Percentiles rank a stretch among this genome's conserved stretches.
Evolutionary conservation across 2,797 vertebrate species (phyloP).

Genomic region (Acanthurus leucopareius): DNA sequence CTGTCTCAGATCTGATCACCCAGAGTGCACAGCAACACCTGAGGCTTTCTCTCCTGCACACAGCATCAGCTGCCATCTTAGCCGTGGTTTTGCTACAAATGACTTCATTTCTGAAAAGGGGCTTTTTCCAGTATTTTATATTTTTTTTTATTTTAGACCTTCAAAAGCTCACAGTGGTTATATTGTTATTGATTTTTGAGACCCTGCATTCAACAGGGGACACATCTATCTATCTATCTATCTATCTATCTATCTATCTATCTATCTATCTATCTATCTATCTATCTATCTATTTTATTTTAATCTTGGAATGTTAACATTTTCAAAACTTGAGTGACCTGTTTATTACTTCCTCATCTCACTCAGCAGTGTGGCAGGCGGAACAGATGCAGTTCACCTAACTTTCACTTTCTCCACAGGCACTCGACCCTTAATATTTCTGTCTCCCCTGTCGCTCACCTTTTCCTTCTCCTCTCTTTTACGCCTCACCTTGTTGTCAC

Average conservation of each 20-base stretch:
- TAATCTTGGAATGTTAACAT: not conserved
- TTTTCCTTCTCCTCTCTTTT: not conserved
- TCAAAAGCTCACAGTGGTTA: not conserved
- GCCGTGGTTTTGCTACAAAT: not conserved
- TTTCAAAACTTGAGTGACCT: not conserved
- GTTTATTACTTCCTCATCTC: not conserved
- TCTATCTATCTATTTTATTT: not conserved
- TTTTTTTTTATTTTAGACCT: not conserved
- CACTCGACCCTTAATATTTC: constrained; percentile 7
- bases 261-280: too few species aligned
- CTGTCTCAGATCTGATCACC: constrained; percentile 29
- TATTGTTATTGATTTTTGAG: not conserved
- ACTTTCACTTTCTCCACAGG: not conserved
- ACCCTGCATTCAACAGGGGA: not conserved
- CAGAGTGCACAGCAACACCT: constrained; percentile 23
- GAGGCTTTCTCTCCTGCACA: constrained; percentile 16
- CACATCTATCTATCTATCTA: not conserved
- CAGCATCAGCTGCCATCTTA: not conserved
- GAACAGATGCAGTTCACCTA: not conserved
- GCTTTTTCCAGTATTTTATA: not conserved
- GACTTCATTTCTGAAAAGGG: constrained; percentile 6
- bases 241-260: too few species aligned
- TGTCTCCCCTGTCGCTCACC: constrained; percentile 17
- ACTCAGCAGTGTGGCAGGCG: not conserved
- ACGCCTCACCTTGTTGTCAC: constrained; percentile 25